Base-by-base conservation (phyloP, 2,113 vertebrate genomes). In the Poecilia latipinna region DNA sequence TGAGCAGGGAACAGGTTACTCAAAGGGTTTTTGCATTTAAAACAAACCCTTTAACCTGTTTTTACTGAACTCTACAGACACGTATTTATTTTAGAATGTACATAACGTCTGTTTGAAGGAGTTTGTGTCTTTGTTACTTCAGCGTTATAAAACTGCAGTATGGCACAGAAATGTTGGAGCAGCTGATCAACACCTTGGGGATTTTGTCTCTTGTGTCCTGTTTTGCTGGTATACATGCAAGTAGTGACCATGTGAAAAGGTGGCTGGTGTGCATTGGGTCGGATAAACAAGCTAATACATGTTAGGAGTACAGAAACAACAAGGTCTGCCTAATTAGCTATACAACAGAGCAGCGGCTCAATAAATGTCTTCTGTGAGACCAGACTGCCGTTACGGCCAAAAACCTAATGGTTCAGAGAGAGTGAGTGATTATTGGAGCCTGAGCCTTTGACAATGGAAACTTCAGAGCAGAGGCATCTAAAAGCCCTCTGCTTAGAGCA, bases 401-500 rank as follows among this genome's bases (percentile, higher is more conserved):
- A 85, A 82, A 80, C 77, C 83, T 91, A 91, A 93, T 90, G 91
- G 89, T 79, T 93, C 87, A 86, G 84, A 88, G 85, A 82, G 89
- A 85, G 83, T 89, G 90, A 92, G 68, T 78, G 82, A 94, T 93
- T 85, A 88, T 79, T 86, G 79, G 81, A 79, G 61, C 54, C 74
- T 57, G 68, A 81, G 68, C 78, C 75, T 81, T 72, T 91, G 83
- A 85, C 88, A 87, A 75, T 70, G 78, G 81, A 74, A 82, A 74
- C 79, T 83, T 89, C 89, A 83, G 64, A 89, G 79, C 70, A 62
- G 72, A 86, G 72, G 75, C 51, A n/a, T 78, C 74, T 82, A 42
- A 67, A 80, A 51, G 63, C 68, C 37, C 65, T 29, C 26, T 69
- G 51, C 67, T 68, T 68, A 51, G 11, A 68, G 33, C n/a, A 73